Evolutionary conservation across 2,888 invertebrate genomes (phyloP).

Genomic region (Hyposoter didymator): DNA sequence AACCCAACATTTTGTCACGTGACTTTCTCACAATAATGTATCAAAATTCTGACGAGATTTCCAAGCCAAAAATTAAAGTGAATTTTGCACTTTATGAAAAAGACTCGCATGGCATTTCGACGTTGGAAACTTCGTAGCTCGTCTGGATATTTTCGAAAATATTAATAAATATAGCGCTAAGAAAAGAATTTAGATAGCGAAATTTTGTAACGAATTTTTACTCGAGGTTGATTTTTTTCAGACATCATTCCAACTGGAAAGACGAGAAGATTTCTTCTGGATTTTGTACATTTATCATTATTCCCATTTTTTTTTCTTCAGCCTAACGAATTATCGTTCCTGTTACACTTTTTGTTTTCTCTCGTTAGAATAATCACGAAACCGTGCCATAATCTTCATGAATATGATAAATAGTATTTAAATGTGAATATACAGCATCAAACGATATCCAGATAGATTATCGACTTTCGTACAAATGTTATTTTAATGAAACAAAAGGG

Average conservation of each 20-base stretch:
- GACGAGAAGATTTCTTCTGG: conserved; percentile 15
- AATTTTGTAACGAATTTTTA: conserved; percentile 42
- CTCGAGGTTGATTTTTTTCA: conserved; percentile 10
- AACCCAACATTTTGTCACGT: not conserved
- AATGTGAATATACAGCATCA: conserved; percentile 37
- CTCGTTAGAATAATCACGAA: conserved; percentile 54
- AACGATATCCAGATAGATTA: conserved; percentile 44
- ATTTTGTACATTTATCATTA: conserved; percentile 14
- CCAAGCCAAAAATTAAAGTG: not conserved
- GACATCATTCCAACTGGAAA: conserved; percentile 50
- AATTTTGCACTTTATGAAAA: not conserved
- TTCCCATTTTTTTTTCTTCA: not conserved
- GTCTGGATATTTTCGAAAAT: not conserved
- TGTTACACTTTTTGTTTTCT: conserved; percentile 31
- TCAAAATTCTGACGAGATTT: not conserved
- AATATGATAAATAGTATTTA: conserved; percentile 58
- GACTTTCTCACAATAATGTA: not conserved
- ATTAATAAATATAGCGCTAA: conserved; percentile 19
- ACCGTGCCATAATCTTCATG: conserved; percentile 71
- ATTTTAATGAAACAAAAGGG: conserved; percentile 15
- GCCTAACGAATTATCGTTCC: conserved; percentile 42
- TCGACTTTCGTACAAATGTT: conserved; percentile 54
- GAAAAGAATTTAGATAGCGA: conserved; percentile 55
- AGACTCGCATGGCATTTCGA: not conserved
- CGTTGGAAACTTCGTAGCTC: not conserved